Evolutionary conservation across 2,888 invertebrate genomes (phyloP), one percentile per base, ranked within the genome.

Genomic region (Ennomos quercinarius): DNA sequence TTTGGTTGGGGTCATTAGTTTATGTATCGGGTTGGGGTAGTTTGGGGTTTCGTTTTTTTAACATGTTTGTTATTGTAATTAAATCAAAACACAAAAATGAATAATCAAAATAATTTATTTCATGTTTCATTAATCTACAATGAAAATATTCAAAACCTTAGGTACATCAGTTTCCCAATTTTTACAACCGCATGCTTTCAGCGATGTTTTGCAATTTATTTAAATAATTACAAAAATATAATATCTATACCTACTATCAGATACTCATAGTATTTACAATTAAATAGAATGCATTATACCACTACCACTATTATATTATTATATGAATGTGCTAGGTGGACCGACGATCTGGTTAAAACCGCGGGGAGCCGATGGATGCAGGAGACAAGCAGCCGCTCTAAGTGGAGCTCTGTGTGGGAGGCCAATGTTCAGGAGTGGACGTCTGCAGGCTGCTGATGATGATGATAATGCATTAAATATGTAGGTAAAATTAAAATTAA

Each of bases 51-150:
- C n/a, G n/a, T n/a, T n/a, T n/a, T n/a, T n/a, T n/a, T n/a, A n/a
- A n/a, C n/a, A n/a, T n/a, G n/a, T 17, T 17, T 2, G 1, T 17
- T 17, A 17, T 17, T 17, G 17, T 27, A 27, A 27, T 4, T 34
- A 61, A 70, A 70, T 66, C 57, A 48, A 58, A 66, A 64, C 27
- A 44, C 27, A 59, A 57, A 42, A 57, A 39, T n/a, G 12, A 8
- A n/a, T 78, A 77, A 80, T 78, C 73, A 88, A 89, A 89, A 89
- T 89, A 86, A 78, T 86, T 84, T 87, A 86, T 81, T 84, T 76
- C 72, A 71, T 79, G 74, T 79, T 69, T 68, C 68, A 57, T 74
- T 27, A 27, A 78, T 68, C 70, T 72, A 72, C 71, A 76, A 76
- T 83, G 75, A 78, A 84, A 84, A 80, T 77, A 79, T 79, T 78